Evolutionary conservation across 2,113 vertebrate genomes (phyloP), one percentile per base, ranked within the genome.

Genomic region (Athene noctua): DNA sequence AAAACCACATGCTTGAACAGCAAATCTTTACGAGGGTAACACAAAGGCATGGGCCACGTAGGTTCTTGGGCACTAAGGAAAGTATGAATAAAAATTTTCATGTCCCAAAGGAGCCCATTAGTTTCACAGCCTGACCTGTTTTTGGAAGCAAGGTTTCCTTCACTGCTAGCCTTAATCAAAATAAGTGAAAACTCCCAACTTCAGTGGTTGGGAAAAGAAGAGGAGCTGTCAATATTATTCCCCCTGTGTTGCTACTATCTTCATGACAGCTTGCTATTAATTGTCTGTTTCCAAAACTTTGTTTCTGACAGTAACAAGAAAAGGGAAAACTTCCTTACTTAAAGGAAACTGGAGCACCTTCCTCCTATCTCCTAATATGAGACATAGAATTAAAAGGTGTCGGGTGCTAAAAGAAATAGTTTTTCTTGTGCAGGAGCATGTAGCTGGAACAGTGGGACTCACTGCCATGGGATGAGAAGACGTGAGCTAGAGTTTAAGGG

Each of bases 51-150:
- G 38, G 80, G 38, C 88, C 68, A 74, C 25, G 0, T 80, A 75
- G 40, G 7, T 87, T 91, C 66, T 70, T 71, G 66, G 86, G 70
- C 62, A 54, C 42, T 65, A 52, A 84, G 40, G 49, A 29, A 54
- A 87, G 49, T 46, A 61, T 26, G 77, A 94, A 68, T 80, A 73
- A 42, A 70, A 90, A 73, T 58, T 40, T 38, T 82, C 32, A 4
- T 29, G 73, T 97, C 95, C 92, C 95, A 67, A 23, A 92, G 96
- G 94, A 93, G 63, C 90, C 96, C 68, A 95, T 96, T 96, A 97
- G 88, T 86, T 94, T 94, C 86, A 51, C 68, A 93, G 59, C 47
- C 80, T 96, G 92, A 91, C 94, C 89, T 96, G 95, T 11, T 96
- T 94, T 95, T 87, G 86, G 89, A 92, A 82, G 78, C 73, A 79